Base-by-base conservation (phyloP, 1,140 invertebrate genomes). In the Euschistus heros region DNA sequence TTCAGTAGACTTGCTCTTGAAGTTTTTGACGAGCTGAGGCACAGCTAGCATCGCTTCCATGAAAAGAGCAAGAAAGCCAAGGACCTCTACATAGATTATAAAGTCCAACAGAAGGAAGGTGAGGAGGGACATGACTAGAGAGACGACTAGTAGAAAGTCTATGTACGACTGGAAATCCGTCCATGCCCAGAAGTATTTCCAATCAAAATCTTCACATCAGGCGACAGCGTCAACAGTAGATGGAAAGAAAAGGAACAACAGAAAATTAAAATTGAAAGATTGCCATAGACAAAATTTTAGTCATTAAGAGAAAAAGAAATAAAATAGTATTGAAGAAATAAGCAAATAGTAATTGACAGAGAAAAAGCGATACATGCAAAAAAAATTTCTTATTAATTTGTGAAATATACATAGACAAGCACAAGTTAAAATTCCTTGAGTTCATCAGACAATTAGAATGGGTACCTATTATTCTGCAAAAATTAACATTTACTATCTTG, bases 181-280 rank as follows among this genome's bases (percentile, higher is more conserved):
- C 97, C 97, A 99, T 73, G 91, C 88, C 97, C 97, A 99, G 82
- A 99, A 99, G 78, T 91, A 89, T 72, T 86, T 86, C 71, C 81
- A 79, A 73, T 94, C 89, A 77, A 94, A 89, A 84, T 95, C 92
- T 94, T 79, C 72, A 75, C 63, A 74, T 22, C 47, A 18, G 47
- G 5, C 47, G 47, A 50, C 46, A 47, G 2, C 15, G 46, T 47
- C 15, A 47, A 65, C 27, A 27, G 54, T 42, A 55, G 37, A 61
- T 37, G 26, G 47, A 42, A 50, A 61, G 44, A 66, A 8, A n/a
- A 46, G 13, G 61, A 46, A 62, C 18, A 62, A 62, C 37, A 46
- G 44, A 33, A 26, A 66, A 61, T 33, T 54, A 63, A 60, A 60
- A 22, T 18, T 62, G 26, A 42, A 17, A n/a, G 24, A 27, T 10